Evolutionary conservation across 1,140 invertebrate genomes (phyloP).

Genomic region (Maconellicoccus hirsutus): DNA sequence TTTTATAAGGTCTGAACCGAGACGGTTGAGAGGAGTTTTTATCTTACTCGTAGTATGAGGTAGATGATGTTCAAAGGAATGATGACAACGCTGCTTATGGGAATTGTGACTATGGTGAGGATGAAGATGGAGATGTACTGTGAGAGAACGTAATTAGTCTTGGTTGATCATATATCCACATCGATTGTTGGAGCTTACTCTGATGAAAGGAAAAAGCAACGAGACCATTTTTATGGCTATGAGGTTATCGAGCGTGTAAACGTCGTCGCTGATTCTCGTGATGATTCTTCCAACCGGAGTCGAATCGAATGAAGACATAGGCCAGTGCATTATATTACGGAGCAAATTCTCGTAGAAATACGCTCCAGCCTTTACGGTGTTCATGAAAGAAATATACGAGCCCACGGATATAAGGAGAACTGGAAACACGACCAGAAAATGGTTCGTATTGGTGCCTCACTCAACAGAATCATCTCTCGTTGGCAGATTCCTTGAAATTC

Average conservation of each 20-base stretch:
- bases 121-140: conserved; percentile 48
- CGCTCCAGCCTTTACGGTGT: conserved; percentile 46
- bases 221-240: background rate
- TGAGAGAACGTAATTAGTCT: too few relatives aligned
- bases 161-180: too few relatives aligned
- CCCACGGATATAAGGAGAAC: background rate
- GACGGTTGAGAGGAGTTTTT: too few relatives aligned
- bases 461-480: too few relatives aligned
- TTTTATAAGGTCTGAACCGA: too few relatives aligned
- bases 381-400: background rate
- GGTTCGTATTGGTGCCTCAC: background rate
- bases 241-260: conserved; percentile 50
- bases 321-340: conserved; percentile 56
- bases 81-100: conserved; percentile 80
- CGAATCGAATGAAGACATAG: conserved; percentile 74
- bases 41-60: too few relatives aligned
- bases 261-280: conserved; percentile 62
- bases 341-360: conserved; percentile 65
- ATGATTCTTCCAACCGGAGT: conserved; percentile 77
- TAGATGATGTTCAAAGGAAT: conserved; percentile 45
- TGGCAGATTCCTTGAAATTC: background rate
- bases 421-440: background rate
- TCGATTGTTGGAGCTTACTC: background rate
- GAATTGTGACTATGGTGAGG: conserved; percentile 70
- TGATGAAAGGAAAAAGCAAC: background rate